A percentile compares a stretch with the other conserved stretches of the same genome.
Conservation (phyloP, 2,113 vertebrate genomes). For the Hydrochoerus hydrochaeris region DNA sequence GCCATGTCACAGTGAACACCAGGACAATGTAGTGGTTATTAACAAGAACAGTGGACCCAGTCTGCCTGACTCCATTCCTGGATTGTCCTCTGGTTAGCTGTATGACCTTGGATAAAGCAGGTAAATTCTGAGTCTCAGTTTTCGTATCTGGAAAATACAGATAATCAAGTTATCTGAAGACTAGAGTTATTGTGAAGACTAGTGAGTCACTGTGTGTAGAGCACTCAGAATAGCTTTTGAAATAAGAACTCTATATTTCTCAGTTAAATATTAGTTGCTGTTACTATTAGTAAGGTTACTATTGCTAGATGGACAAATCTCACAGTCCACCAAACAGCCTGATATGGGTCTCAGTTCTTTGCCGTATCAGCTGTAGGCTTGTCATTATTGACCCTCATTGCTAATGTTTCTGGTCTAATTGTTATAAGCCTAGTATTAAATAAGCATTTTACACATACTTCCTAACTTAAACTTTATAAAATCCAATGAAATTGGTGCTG, state of each 20-base stretch:
- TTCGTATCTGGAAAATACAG: background rate
- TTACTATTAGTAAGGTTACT: background rate
- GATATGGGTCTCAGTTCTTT: background rate
- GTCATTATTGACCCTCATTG: background rate
- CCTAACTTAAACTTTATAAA: conserved; percentile 16
- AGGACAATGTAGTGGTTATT: background rate
- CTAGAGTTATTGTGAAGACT: background rate
- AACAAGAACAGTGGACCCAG: background rate
- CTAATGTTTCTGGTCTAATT: background rate
- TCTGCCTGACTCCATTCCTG: background rate
- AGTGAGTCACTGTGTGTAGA: background rate
- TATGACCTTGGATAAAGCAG: background rate
- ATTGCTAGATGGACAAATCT: background rate
- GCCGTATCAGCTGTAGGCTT: background rate
- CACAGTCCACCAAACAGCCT: background rate
- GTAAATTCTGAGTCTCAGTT: background rate
- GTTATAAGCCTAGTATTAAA: background rate
- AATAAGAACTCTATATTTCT: background rate
- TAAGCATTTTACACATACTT: background rate
- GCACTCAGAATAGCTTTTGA: background rate
- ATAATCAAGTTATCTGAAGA: background rate
- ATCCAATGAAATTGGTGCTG: background rate
- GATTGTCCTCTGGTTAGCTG: background rate
- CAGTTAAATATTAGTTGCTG: background rate
- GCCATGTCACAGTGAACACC: background rate